Evolutionary conservation across 2,888 invertebrate species (phyloP).

Genomic region (Stenurella melanura): DNA sequence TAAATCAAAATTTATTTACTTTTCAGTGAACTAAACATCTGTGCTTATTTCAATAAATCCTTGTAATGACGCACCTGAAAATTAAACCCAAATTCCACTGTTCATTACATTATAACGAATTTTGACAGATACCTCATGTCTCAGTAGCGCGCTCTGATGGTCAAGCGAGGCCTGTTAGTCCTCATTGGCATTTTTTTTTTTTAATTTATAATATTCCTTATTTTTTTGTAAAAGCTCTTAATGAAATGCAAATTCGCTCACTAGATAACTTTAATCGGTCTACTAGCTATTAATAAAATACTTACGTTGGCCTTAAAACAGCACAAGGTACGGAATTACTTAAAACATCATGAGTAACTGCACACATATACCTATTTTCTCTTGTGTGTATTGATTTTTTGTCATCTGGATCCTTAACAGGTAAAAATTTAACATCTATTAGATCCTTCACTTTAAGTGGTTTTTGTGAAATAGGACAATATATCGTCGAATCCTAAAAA

Average conservation of each 20-base stretch:
- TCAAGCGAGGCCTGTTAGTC: too few species aligned
- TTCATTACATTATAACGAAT: too few species aligned
- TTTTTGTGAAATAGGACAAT: conserved; percentile 90
- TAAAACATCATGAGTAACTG: conserved; percentile 96
- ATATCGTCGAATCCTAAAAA: conserved; percentile 80
- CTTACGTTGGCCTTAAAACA: conserved; percentile 91
- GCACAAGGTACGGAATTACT: conserved; percentile 96
- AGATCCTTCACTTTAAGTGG: conserved; percentile 94
- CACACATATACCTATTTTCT: conserved; percentile 96
- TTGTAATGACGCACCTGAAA: too few species aligned
- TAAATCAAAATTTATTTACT: too few species aligned
- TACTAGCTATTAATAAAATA: conserved; percentile 46
- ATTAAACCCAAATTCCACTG: too few species aligned
- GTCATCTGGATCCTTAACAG: conserved; percentile 90
- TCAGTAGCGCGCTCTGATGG: too few species aligned
- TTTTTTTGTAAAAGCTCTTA: too few species aligned
- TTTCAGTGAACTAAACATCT: too few species aligned
- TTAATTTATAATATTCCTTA: too few species aligned
- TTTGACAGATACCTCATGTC: too few species aligned
- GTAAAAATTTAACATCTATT: conserved; percentile 93
- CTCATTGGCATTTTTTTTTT: too few species aligned
- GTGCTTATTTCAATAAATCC: too few species aligned
- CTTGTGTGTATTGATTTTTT: conserved; percentile 91
- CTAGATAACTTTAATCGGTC: background rate
- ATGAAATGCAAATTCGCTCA: background rate